A percentile compares a stretch with the other conserved stretches of the same genome.
Conservation (phyloP, 2,113 vertebrate species). For the Grammomys dolichurus region DNA sequence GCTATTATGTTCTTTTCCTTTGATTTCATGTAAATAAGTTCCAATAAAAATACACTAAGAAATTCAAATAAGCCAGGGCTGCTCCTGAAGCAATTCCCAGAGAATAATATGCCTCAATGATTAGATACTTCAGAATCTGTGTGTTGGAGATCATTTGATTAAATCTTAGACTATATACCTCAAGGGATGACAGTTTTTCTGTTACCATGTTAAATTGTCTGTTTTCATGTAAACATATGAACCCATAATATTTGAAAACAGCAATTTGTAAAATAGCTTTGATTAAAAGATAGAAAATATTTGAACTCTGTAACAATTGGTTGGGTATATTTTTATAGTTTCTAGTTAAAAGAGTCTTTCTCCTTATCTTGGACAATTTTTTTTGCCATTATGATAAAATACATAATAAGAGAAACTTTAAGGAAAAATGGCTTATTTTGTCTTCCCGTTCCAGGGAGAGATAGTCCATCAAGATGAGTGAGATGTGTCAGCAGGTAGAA, state of each 20-base stretch:
- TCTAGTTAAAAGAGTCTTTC: neutral
- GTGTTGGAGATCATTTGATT: neutral
- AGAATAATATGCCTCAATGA: neutral
- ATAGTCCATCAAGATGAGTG: neutral
- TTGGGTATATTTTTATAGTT: neutral
- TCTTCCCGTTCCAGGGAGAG: neutral
- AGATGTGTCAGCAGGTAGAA: neutral
- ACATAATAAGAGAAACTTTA: neutral
- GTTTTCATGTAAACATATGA: neutral
- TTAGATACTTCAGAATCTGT: neutral
- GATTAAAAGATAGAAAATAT: neutral
- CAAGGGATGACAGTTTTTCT: neutral
- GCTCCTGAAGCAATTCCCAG: neutral
- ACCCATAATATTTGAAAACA: neutral
- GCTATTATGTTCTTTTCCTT: neutral
- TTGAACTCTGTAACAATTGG: neutral
- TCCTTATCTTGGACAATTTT: neutral
- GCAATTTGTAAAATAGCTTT: neutral
- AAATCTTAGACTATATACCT: neutral
- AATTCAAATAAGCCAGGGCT: constrained; percentile 12
- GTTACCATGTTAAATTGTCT: neutral
- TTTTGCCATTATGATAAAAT: neutral
- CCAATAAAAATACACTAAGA: neutral
- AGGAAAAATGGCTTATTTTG: neutral
- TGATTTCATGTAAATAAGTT: constrained; percentile 13